These are phyloP conservation scores for Acyrthosiphon pisum DNA, from an alignment of 1,140 invertebrate genomes.

Conservation along the genomic window DNA sequence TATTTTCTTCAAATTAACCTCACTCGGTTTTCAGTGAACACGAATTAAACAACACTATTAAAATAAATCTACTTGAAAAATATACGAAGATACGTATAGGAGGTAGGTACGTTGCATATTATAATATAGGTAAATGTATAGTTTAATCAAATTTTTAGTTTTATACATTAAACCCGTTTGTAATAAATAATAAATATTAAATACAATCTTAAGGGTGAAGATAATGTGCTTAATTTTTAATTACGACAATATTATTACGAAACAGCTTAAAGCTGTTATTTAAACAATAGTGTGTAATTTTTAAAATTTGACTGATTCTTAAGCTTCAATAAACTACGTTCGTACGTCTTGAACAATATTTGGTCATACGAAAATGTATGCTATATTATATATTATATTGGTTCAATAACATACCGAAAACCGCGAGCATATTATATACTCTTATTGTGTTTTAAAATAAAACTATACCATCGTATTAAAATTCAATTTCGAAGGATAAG, in stretches of 20 bases:
- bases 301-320: background rate
- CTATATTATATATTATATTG: background rate
- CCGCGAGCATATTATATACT: background rate
- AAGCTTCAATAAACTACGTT: background rate
- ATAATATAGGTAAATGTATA: background rate
- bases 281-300: background rate
- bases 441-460: background rate
- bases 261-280: background rate
- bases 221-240: background rate
- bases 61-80: background rate
- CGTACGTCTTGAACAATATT: background rate
- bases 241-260: background rate
- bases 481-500: constrained; percentile 10
- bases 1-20: background rate
- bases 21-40: background rate
- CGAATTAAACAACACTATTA: background rate
- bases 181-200: background rate
- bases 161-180: background rate
- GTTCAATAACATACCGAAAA: background rate
- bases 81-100: too few species aligned
- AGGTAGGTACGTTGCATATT: too few species aligned
- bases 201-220: background rate
- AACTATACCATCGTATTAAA: background rate
- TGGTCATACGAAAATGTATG: background rate
- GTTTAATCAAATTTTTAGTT: background rate